phyloP scores from a whole-genome alignment of 2,113 vertebrate genomes.

The Chloropsis hardwickii region DNA sequence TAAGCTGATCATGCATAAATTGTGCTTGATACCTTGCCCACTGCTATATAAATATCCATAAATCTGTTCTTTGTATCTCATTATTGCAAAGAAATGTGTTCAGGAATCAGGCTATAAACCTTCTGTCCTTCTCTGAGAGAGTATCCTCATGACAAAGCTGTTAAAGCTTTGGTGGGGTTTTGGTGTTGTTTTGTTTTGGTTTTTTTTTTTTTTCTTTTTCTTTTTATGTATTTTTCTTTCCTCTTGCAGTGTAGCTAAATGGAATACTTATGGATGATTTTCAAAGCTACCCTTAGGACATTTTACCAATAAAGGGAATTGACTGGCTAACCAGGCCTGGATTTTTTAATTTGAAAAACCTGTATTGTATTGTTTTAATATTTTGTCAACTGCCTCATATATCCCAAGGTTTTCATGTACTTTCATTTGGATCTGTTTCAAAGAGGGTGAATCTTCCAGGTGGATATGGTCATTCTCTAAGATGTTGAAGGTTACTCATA shows the following conservation, averaged over 20 bases:
- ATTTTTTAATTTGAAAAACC: conserved; percentile 38
- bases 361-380: not conserved
- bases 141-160: not conserved
- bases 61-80: not conserved
- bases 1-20: not conserved
- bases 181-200: too few species aligned
- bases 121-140: not conserved
- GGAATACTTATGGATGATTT: not conserved
- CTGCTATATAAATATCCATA: not conserved
- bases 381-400: not conserved
- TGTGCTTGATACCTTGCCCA: not conserved
- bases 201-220: not conserved
- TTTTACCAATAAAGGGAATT: conserved; percentile 14
- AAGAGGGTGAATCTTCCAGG: not conserved
- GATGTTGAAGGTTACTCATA: not conserved
- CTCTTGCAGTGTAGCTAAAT: not conserved
- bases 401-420: not conserved
- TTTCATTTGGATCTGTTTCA: conserved; percentile 12
- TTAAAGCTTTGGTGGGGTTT: not conserved
- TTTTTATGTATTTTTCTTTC: not conserved
- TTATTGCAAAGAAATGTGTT: not conserved
- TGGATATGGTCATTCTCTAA: not conserved
- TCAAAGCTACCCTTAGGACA: not conserved
- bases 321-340: not conserved
- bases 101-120: not conserved